phyloP scores from a whole-genome alignment of 2,888 invertebrate species.

The Hirtodrosophila duncani region DNA sequence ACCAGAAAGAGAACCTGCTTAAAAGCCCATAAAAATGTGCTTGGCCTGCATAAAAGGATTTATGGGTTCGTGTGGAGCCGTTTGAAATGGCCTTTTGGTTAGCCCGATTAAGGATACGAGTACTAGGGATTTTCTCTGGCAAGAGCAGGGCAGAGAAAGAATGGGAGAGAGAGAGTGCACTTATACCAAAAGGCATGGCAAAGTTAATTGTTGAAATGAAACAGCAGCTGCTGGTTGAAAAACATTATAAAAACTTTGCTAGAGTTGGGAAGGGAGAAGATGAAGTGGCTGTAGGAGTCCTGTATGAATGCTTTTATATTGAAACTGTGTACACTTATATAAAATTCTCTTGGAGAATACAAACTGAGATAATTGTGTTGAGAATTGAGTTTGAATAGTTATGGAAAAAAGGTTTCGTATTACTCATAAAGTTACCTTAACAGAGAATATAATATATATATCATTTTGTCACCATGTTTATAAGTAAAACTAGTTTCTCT shows the following conservation, averaged over 20 bases:
- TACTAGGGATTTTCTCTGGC: slow-evolving; percentile 14
- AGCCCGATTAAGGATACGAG: slow-evolving; percentile 57
- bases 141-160: neutral
- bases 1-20: slow-evolving; percentile 49
- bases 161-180: neutral
- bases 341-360: too few species aligned
- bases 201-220: slow-evolving; percentile 44
- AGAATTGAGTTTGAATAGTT: too few species aligned
- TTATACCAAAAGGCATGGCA: slow-evolving; percentile 30
- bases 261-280: too few species aligned
- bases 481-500: too few species aligned
- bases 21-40: slow-evolving; percentile 72
- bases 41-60: slow-evolving; percentile 78
- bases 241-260: slow-evolving; percentile 6
- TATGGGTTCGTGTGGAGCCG: slow-evolving; percentile 54
- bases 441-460: too few species aligned
- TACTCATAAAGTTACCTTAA: too few species aligned
- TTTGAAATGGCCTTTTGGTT: slow-evolving; percentile 66
- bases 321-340: too few species aligned
- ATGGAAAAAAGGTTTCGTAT: too few species aligned
- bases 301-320: too few species aligned
- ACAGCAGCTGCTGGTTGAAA: slow-evolving; percentile 3
- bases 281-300: too few species aligned
- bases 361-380: too few species aligned
- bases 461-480: too few species aligned